Base-by-base conservation (phyloP, 2,797 vertebrate species). In the Muscicapa striata region DNA sequence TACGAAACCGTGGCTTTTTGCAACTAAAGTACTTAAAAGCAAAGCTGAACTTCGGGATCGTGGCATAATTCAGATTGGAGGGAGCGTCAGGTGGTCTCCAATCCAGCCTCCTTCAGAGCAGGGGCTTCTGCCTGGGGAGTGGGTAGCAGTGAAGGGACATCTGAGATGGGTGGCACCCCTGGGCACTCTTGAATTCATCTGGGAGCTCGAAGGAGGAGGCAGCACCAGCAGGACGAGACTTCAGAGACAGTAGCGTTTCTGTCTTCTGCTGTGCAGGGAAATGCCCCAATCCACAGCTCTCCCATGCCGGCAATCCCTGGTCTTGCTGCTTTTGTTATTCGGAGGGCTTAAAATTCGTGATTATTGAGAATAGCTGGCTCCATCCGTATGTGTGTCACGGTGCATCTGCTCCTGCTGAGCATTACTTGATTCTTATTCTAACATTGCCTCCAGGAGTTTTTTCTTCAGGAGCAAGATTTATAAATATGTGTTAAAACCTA, bases 311-410 rank as follows among this genome's bases (percentile, higher is more conserved):
- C 87, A 43, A 1, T 41, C 79, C 30, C n/a, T 9, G 13, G 13
- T 75, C n/a, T 38, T 26, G 43, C 55, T 88, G 78, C 90, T 93
- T 94, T 94, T 95, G 82, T 95, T 87, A 77, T 46, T 54, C 72
- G 36, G 34, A 45, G 13, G 46, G 45, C 17, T 95, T 95, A 61
- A 87, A 63, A 89, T 85, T 77, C 75, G 9, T 18, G 75, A 22
- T 29, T 26, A 23, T 32, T 80, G 79, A 36, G 58, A 64, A 38
- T 58, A 87, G 87, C 66, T 72, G 43, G 32, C 74, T 77, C 61
- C 29, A 23, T 94, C 83, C 40, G 2, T 29, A 32, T 51, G 46
- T 41, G 40, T 87, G 86, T 79, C 49, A 13, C 7, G 67, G 89
- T 86, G 48, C 66, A 67, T 93, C 82, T 83, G 82, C 72, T 93